These are phyloP conservation scores for Promerops cafer DNA, from an alignment of 2,113 vertebrate genomes.

Conservation along the genomic window DNA sequence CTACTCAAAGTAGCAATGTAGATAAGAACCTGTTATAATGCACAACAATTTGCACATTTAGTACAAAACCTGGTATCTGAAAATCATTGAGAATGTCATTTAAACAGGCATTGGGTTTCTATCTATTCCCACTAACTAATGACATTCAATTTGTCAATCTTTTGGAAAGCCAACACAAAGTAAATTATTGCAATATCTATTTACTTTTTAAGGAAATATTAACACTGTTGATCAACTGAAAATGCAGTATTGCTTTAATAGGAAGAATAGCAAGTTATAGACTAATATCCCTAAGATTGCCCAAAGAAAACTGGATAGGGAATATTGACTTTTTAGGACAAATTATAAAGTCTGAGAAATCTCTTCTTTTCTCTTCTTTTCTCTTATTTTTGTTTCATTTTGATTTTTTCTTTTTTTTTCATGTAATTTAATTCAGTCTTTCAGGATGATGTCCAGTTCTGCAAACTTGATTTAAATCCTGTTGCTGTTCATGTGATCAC, in stretches of 20 bases:
- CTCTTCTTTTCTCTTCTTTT: neutral
- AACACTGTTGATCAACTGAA: neutral
- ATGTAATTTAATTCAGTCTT: neutral
- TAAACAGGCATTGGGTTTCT: neutral
- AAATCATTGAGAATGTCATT: neutral
- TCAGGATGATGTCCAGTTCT: neutral
- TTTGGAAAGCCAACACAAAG: neutral
- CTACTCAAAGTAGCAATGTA: neutral
- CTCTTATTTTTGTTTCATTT: neutral
- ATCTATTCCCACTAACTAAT: neutral
- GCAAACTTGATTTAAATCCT: neutral
- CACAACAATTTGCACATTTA: neutral
- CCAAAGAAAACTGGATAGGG: neutral
- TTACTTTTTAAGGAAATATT: neutral
- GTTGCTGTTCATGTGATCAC: neutral
- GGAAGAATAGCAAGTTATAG: neutral
- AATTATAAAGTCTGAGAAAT: neutral
- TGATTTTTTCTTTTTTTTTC: accelerated
- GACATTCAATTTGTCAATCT: neutral
- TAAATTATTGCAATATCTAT: neutral
- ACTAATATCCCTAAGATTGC: neutral
- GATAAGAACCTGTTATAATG: neutral
- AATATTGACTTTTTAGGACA: neutral
- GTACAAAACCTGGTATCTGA: neutral
- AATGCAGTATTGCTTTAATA: neutral